phyloP scores from a whole-genome alignment of 23 tunicate species.

The Pegea sp. region DNA sequence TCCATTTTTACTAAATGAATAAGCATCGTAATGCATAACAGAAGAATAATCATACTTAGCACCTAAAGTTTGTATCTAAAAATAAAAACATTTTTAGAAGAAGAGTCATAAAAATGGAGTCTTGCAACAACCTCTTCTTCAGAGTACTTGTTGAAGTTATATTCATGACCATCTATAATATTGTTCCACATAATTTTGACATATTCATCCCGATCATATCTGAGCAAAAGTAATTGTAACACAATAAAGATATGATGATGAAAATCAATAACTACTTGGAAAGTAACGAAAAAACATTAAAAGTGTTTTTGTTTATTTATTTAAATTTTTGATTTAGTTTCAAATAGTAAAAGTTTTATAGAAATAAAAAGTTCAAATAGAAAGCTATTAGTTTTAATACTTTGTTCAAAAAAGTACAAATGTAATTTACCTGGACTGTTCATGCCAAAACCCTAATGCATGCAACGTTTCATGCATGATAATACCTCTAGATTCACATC shows the following conservation, averaged over 20 bases:
- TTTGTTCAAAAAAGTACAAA: too few relatives aligned
- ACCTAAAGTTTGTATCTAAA: constrained; percentile 19
- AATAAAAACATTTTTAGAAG: background rate
- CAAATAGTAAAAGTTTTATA: background rate
- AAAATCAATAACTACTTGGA: too few relatives aligned
- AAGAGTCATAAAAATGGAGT: background rate
- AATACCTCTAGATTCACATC: constrained; percentile 38
- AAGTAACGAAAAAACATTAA: too few relatives aligned
- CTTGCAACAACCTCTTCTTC: constrained; percentile 13
- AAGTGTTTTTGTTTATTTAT: too few relatives aligned
- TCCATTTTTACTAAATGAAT: constrained; percentile 49
- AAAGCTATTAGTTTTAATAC: too few relatives aligned
- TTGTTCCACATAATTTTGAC: constrained; percentile 60
- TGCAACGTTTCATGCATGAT: constrained; percentile 70
- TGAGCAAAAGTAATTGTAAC: too few relatives aligned
- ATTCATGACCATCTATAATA: constrained; percentile 41
- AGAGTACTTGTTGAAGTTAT: constrained; percentile 53
- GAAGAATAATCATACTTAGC: constrained; percentile 60
- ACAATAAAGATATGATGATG: too few relatives aligned
- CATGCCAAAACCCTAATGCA: constrained; percentile 85
- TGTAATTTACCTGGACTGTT: constrained; percentile 80
- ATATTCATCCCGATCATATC: constrained; percentile 67
- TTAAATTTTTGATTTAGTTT: too few relatives aligned
- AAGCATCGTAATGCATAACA: constrained; percentile 38
- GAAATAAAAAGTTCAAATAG: too few relatives aligned